A percentile compares a stretch with the other conserved stretches of the same genome.
Conservation (phyloP, 1,140 invertebrate species). For the Pachyrhynchus sulphureomaculatus region DNA sequence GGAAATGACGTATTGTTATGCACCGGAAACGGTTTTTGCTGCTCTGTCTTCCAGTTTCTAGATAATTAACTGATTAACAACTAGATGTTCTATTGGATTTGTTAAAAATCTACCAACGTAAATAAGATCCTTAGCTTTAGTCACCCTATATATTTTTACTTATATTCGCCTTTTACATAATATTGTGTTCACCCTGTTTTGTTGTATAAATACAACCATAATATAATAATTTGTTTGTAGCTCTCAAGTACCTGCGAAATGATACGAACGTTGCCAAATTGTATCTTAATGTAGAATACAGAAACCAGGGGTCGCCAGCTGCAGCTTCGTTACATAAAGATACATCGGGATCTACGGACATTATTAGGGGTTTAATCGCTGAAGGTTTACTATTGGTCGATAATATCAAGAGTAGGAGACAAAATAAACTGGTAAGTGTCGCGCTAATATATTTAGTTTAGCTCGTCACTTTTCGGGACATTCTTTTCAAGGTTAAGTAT, state of each 20-base stretch:
- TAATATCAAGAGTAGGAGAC: conserved; percentile 74
- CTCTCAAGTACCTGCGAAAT: conserved; percentile 69
- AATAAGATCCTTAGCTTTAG: no score
- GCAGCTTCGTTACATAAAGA: conserved; percentile 72
- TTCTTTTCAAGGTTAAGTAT: no score
- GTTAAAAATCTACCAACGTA: no score
- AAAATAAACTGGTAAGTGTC: conserved; percentile 76
- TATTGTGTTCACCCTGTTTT: background rate
- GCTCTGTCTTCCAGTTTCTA: no score
- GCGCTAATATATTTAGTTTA: no score
- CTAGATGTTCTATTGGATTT: no score
- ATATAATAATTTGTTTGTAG: conserved; percentile 40
- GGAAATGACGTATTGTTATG: no score
- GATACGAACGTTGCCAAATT: conserved; percentile 66
- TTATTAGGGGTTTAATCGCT: conserved; percentile 80
- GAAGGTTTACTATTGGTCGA: conserved; percentile 86
- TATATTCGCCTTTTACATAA: no score
- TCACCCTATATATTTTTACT: no score
- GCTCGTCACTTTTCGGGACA: no score
- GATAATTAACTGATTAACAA: no score
- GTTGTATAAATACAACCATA: background rate
- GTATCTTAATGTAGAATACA: conserved; percentile 73
- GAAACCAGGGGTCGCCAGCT: conserved; percentile 61
- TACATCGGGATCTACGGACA: conserved; percentile 73
- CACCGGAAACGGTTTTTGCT: no score